Evolutionary conservation across 2,797 vertebrate species (phyloP).

Genomic region (Gila robusta): DNA sequence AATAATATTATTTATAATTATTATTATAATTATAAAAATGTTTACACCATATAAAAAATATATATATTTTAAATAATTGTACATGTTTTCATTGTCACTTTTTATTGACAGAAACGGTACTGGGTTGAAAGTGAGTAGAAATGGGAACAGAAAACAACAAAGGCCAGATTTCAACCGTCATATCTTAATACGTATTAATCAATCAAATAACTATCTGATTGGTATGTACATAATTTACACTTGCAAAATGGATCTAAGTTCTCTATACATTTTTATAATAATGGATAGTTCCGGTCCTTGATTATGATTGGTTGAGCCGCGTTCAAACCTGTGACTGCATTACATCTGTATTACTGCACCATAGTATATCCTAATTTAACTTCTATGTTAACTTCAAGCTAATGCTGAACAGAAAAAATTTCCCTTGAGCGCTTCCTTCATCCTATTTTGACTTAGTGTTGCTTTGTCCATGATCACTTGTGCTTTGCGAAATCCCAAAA

Average conservation of each 20-base stretch:
- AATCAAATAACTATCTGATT: background rate
- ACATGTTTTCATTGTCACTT: background rate
- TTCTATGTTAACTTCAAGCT: background rate
- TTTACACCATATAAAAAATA: too few relatives aligned
- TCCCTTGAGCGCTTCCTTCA: background rate
- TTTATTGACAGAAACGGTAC: background rate
- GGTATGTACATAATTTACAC: background rate
- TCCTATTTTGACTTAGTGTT: background rate
- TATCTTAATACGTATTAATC: background rate
- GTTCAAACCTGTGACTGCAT: background rate
- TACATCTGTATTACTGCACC: background rate
- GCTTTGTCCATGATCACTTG: background rate
- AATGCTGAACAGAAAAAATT: background rate
- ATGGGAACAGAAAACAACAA: background rate
- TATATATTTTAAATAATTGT: too few relatives aligned
- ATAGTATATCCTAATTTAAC: background rate
- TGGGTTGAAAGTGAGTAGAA: background rate
- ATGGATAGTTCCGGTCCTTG: background rate
- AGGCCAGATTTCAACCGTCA: background rate
- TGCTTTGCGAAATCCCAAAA: background rate
- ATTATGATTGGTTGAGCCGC: background rate
- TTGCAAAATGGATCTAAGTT: background rate
- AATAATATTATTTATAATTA: background rate
- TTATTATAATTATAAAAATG: too few relatives aligned
- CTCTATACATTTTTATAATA: background rate